phyloP scores from a whole-genome alignment of 30 jellyfish, hydroid and myxozoan species.

The Aurelia coerulea region DNA sequence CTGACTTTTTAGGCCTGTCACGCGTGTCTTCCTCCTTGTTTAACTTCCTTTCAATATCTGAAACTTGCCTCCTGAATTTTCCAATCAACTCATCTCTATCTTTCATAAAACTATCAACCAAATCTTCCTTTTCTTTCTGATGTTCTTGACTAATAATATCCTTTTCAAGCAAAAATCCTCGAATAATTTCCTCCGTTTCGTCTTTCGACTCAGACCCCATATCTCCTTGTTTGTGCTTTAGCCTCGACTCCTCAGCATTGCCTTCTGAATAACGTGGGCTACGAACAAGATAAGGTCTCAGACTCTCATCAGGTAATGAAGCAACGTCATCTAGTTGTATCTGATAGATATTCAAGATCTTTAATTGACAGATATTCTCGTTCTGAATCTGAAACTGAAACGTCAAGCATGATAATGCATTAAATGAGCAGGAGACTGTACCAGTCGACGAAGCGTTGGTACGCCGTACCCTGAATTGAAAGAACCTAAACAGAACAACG shows the following conservation, averaged over 20 bases:
- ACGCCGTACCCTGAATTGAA: conserved; percentile 2
- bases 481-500: conserved; percentile 6
- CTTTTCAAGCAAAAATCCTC: conserved; percentile 93
- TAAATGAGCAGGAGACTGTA: not conserved
- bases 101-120: conserved; percentile 71
- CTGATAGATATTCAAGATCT: too few species aligned
- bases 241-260: not conserved
- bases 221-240: not conserved
- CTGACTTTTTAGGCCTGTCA: not conserved
- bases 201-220: conserved; percentile 55
- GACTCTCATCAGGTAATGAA: conserved; percentile 29
- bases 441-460: not conserved
- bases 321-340: conserved; percentile 12
- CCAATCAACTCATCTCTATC: conserved; percentile 78
- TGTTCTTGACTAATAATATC: conserved; percentile 76
- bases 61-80: conserved; percentile 66
- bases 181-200: conserved; percentile 82
- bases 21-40: conserved; percentile 4
- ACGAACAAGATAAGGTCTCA: conserved; percentile 1
- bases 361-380: too few species aligned
- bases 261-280: conserved; percentile 8
- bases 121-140: conserved; percentile 81
- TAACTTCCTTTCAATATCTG: conserved; percentile 64
- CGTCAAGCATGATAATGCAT: conserved; percentile 51
- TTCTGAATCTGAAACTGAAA: not conserved